Evolutionary conservation across 1,140 invertebrate genomes (phyloP).

Genomic region (Platyscapa corneri): DNA sequence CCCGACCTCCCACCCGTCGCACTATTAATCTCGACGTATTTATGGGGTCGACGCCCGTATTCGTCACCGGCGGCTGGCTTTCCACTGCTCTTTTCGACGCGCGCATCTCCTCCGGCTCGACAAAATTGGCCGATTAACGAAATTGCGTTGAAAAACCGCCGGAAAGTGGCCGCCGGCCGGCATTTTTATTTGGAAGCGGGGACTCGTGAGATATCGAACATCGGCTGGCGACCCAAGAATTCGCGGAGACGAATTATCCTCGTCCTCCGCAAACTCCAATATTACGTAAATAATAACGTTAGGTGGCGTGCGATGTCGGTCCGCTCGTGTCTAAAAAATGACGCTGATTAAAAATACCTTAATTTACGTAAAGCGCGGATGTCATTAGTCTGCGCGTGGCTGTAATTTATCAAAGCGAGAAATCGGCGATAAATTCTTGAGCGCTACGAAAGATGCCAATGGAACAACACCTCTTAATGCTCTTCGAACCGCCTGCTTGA

Average conservation of each 20-base stretch:
- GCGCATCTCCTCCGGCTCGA: too few relatives aligned
- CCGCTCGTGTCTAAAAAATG: constrained; percentile 17
- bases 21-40: constrained; percentile 70
- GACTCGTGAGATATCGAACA: too few relatives aligned
- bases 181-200: too few relatives aligned
- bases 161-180: too few relatives aligned
- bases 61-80: background rate
- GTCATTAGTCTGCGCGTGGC: background rate
- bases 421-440: background rate
- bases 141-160: background rate
- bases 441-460: background rate
- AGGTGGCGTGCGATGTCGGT: background rate
- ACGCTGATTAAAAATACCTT: background rate
- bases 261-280: background rate
- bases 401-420: background rate
- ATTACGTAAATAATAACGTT: constrained; percentile 4
- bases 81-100: background rate
- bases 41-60: constrained; percentile 53
- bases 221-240: too few relatives aligned
- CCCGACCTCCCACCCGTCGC: background rate
- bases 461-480: background rate
- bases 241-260: background rate
- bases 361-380: background rate
- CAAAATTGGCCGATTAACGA: background rate
- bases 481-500: too few relatives aligned